Percentiles rank a stretch among this genome's conserved stretches.
Evolutionary conservation across 2,113 vertebrate species (phyloP).

Genomic region (Petroica traversi): DNA sequence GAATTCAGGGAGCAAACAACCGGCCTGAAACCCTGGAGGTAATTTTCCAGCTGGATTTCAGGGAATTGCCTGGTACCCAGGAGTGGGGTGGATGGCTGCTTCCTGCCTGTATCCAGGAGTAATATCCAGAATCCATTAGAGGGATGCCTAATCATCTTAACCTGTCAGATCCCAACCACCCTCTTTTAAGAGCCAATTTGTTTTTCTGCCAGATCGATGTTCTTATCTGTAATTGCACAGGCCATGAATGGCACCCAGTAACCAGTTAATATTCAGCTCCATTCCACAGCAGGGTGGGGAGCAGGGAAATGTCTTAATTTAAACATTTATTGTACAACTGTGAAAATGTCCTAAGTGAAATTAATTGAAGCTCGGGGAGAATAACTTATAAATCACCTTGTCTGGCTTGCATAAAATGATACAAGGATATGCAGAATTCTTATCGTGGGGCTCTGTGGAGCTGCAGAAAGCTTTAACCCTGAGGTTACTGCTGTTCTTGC

Average conservation of each 20-base stretch:
- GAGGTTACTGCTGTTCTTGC: not conserved
- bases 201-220: slow-evolving; percentile 74
- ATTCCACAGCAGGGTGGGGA: slow-evolving; percentile 48
- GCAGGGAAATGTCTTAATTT: slow-evolving; percentile 70
- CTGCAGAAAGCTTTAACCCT: slow-evolving; percentile 38
- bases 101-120: not conserved
- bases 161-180: slow-evolving; percentile 67
- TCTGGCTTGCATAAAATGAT: slow-evolving; percentile 40
- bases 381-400: slow-evolving; percentile 71
- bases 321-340: slow-evolving; percentile 67
- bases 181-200: slow-evolving; percentile 72
- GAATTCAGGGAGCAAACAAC: not conserved
- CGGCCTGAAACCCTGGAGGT: not conserved
- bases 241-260: slow-evolving; percentile 66
- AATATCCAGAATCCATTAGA: slow-evolving; percentile 59
- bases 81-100: not conserved
- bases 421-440: slow-evolving; percentile 15
- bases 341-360: slow-evolving; percentile 68
- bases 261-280: slow-evolving; percentile 67
- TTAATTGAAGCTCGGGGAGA: slow-evolving; percentile 64
- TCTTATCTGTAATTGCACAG: slow-evolving; percentile 69
- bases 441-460: not conserved
- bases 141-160: slow-evolving; percentile 61
- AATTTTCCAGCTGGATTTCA: not conserved
- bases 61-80: not conserved